phyloP scores from a whole-genome alignment of 2,797 vertebrate genomes.

The Argyrosomus regius region DNA sequence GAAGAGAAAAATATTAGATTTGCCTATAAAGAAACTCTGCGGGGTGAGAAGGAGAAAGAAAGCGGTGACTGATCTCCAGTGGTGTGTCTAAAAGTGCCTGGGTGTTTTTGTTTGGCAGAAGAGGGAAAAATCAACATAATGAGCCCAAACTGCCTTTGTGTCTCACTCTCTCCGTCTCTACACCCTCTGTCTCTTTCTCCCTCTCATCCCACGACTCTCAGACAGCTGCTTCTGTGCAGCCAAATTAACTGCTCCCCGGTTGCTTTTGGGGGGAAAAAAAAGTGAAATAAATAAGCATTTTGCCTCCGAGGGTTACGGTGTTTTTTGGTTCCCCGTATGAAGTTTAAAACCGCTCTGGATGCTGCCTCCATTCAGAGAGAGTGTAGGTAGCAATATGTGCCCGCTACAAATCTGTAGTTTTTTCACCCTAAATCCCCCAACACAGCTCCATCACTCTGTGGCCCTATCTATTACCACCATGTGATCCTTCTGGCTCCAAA shows the following conservation, averaged over 20 bases:
- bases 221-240: slow-evolving; percentile 76
- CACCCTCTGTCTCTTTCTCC: slow-evolving; percentile 60
- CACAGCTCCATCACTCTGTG: slow-evolving; percentile 27
- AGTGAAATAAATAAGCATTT: slow-evolving; percentile 67
- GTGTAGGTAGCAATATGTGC: slow-evolving; percentile 34
- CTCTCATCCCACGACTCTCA: slow-evolving; percentile 67
- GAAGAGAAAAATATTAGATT: slow-evolving; percentile 63
- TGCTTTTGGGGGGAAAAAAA: slow-evolving; percentile 63
- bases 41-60: slow-evolving; percentile 53
- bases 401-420: slow-evolving; percentile 21
- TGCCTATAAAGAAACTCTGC: slow-evolving; percentile 51
- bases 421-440: slow-evolving; percentile 30
- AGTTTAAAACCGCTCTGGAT: slow-evolving; percentile 30
- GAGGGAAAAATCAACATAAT: slow-evolving; percentile 83
- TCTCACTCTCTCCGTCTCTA: slow-evolving; percentile 69
- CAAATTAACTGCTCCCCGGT: slow-evolving; percentile 77
- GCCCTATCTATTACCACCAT: slow-evolving; percentile 56
- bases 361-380: slow-evolving; percentile 8
- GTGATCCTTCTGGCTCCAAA: slow-evolving; percentile 65
- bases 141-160: slow-evolving; percentile 83
- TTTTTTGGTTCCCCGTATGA: slow-evolving; percentile 31
- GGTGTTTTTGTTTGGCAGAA: slow-evolving; percentile 81
- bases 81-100: slow-evolving; percentile 69
- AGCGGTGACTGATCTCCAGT: slow-evolving; percentile 68
- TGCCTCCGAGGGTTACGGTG: slow-evolving; percentile 43